Conservation (phyloP, 2,113 vertebrate genomes). For the Corythornis cristatus region DNA sequence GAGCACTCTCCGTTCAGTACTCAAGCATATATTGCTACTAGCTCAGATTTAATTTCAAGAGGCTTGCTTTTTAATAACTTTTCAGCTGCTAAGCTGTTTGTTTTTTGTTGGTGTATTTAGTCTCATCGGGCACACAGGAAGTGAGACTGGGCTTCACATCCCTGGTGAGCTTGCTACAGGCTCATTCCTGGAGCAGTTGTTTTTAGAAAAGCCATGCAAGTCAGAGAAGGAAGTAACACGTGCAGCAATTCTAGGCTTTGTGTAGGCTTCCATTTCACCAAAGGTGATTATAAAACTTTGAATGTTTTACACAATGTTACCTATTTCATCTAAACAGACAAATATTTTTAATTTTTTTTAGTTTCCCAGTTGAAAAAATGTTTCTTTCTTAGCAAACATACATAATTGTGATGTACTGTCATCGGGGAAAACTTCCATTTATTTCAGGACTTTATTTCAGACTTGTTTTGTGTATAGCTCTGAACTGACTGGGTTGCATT, state of each 20-base stretch:
- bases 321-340: neutral
- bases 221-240: neutral
- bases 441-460: neutral
- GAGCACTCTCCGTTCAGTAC: neutral
- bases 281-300: neutral
- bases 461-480: neutral
- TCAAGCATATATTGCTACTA: neutral
- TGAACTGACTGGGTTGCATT: neutral
- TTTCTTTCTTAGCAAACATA: neutral
- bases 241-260: neutral
- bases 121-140: neutral
- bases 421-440: neutral
- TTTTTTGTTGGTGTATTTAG: neutral
- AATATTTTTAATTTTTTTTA: neutral
- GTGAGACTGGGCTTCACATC: neutral
- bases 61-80: neutral
- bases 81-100: neutral
- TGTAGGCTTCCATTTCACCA: neutral
- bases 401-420: neutral
- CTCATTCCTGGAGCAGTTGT: neutral
- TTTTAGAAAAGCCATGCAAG: neutral
- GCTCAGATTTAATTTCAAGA: neutral
- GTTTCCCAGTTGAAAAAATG: neutral
- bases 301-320: neutral
- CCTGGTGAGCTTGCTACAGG: neutral